Evolutionary conservation across 2,797 vertebrate genomes (phyloP).

Genomic region (Myotis vivesi): DNA sequence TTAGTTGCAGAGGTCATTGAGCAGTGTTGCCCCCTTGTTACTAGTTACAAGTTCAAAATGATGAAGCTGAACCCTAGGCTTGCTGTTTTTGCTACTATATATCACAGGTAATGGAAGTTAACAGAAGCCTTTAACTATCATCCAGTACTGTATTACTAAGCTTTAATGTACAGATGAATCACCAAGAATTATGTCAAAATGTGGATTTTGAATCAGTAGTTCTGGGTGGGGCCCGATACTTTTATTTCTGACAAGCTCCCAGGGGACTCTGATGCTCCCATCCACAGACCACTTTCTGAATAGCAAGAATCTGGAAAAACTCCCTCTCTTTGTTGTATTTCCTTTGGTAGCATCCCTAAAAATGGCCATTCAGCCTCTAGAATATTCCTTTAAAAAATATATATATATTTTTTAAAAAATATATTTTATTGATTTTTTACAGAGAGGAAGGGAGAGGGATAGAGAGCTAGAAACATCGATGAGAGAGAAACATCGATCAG

Average conservation of each 20-base stretch:
- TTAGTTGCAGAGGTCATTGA: neutral
- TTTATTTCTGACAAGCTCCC: neutral
- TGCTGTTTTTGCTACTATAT: neutral
- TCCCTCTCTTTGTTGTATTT: neutral
- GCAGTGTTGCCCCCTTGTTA: neutral
- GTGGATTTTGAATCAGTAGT: neutral
- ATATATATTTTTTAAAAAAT: too few species aligned
- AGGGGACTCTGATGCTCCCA: neutral
- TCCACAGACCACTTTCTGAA: neutral
- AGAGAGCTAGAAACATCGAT: too few species aligned
- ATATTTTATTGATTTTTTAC: too few species aligned
- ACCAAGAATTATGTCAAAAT: neutral
- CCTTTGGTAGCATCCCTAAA: neutral
- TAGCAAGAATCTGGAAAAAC: neutral
- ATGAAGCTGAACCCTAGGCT: neutral
- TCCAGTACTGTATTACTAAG: too few species aligned
- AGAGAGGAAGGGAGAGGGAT: too few species aligned
- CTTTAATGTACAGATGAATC: neutral
- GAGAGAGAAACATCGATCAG: too few species aligned
- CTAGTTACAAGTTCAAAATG: neutral
- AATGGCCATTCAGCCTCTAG: neutral
- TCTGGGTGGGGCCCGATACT: neutral
- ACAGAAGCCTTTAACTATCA: neutral
- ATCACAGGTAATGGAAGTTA: neutral
- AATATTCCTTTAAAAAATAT: neutral